Conservation (phyloP, 2,888 invertebrate genomes). For the Mythimna loreyi region DNA sequence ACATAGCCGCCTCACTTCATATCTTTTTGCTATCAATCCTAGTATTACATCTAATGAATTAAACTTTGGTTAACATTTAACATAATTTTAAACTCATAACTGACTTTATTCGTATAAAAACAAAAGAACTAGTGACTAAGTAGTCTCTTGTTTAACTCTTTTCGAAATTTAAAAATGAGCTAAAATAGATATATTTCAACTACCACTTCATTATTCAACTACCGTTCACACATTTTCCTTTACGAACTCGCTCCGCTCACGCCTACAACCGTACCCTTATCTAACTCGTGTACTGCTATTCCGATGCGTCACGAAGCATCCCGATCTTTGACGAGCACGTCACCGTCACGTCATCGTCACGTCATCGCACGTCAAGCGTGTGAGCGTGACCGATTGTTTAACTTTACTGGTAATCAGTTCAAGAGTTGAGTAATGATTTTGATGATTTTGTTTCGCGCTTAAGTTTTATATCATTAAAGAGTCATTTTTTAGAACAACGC, state of each 20-base stretch:
- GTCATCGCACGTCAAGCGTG: slow-evolving; percentile 52
- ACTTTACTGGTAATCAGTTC: slow-evolving; percentile 48
- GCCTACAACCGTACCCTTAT: not conserved
- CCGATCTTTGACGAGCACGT: slow-evolving; percentile 52
- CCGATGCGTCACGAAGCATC: slow-evolving; percentile 60
- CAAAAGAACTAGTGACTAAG: not conserved
- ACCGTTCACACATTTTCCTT: not conserved
- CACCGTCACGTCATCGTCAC: slow-evolving; percentile 39
- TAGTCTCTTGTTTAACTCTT: too few species aligned
- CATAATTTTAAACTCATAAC: not conserved
- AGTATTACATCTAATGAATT: too few species aligned
- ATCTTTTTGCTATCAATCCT: too few species aligned
- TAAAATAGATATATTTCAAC: not conserved
- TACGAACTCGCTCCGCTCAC: slow-evolving; percentile 8
- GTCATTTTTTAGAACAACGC: not conserved
- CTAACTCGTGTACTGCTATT: slow-evolving; percentile 47
- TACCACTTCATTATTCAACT: not conserved
- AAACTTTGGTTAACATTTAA: too few species aligned
- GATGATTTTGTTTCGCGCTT: slow-evolving; percentile 12
- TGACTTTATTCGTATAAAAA: not conserved
- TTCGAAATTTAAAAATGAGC: too few species aligned
- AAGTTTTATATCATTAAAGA: not conserved
- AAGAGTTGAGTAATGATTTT: slow-evolving; percentile 44
- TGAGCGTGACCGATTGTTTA: slow-evolving; percentile 56
- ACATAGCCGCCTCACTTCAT: not conserved